Evolutionary conservation across 2,888 invertebrate species (phyloP).

Genomic region (Dasysyrphus tricinctus): DNA sequence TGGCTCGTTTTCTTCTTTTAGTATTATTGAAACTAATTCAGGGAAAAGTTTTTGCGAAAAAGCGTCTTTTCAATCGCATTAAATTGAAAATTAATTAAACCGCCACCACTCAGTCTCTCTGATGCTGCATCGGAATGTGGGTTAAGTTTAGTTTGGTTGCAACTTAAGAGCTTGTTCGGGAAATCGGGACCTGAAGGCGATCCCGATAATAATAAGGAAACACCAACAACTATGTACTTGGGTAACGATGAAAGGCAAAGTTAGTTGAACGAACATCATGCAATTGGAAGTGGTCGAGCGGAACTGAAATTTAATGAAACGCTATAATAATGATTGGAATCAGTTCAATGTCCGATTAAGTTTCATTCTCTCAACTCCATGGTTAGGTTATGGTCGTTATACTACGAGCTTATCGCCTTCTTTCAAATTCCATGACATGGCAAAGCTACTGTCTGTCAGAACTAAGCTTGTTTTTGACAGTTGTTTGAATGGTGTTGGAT

Average conservation of each 20-base stretch:
- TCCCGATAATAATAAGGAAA: conserved; percentile 18
- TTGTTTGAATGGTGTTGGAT: background rate
- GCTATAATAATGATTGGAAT: conserved; percentile 22
- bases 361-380: background rate
- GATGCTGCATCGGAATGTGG: conserved; percentile 45
- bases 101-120: background rate
- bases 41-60: conserved; percentile 38
- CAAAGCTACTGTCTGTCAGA: conserved; percentile 1
- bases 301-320: conserved; percentile 27
- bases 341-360: conserved; percentile 30
- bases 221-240: background rate
- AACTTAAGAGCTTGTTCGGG: conserved; percentile 1
- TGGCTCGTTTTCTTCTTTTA: background rate
- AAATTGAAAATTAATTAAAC: conserved; percentile 72
- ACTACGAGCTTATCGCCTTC: background rate
- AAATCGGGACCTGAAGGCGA: background rate
- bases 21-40: conserved; percentile 44
- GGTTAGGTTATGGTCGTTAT: background rate
- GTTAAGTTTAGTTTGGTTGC: conserved; percentile 40
- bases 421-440: background rate
- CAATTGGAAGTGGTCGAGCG: conserved; percentile 28
- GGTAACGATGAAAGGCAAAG: background rate
- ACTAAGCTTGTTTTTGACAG: conserved; percentile 15
- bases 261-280: conserved; percentile 26
- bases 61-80: conserved; percentile 59